Evolutionary conservation across 92 coral and sea anemone genomes (phyloP), one percentile per base, ranked within the genome.

Genomic region (Metridium senile): DNA sequence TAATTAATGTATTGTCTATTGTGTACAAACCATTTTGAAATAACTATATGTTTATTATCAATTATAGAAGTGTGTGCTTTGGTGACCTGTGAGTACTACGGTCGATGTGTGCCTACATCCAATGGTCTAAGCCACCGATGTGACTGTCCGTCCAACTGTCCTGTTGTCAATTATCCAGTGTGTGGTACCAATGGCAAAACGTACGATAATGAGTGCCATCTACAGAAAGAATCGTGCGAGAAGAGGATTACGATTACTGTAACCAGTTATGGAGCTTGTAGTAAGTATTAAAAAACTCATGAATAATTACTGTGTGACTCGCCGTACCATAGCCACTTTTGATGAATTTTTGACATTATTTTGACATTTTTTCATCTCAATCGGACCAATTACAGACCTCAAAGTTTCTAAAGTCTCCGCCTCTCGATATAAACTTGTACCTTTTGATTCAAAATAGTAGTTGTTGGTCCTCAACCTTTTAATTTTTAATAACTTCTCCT

Each of bases 111-210:
- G 21, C 86, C 90, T n/a, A 69, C 89, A 59, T 54, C 79, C 20
- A 88, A 82, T 43, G 90, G 93, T 1, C 45, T 18, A 17, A 74
- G 87, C 49, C 89, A 91, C 58, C 79, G 67, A 7, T 91, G 97
- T 33, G 87, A 85, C 80, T 91, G 97, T 34, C 93, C 97, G 13
- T 62, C 78, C 23, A 81, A 79, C 70, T 91, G 97, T 46, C 88
- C 87, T 1, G 59, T 73, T 25, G 82, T 69, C 18, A 80, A 79
- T 35, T 79, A 84, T 9, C 93, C 91, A 13, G 91, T 89, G 25
- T 91, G 97, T 83, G 97, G 97, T 13, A 89, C 86, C 59, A 85
- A 91, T 26, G 89, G 85, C 9, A 82, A 85, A 64, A 91, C 93
- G 2, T 91, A 91, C 62, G 91, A 89, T 52, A 91, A 91, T 67